phyloP scores from a whole-genome alignment of 2,797 vertebrate species.

The Lepus oiostolus region DNA sequence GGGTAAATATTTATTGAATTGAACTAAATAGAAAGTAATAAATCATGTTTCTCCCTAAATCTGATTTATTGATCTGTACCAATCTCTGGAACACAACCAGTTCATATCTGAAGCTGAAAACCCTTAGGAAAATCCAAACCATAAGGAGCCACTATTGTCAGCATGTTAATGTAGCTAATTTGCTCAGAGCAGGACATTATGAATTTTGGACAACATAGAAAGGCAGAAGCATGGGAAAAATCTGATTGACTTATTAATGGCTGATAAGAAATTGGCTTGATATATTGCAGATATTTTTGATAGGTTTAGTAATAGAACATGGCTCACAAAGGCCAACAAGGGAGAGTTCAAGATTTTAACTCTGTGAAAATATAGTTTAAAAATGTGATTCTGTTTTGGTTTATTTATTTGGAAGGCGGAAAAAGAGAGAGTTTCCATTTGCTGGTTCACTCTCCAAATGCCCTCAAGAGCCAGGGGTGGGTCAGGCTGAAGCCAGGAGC shows the following conservation, averaged over 20 bases:
- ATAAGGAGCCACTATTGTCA: neutral
- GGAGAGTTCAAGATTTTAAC: conserved; percentile 16
- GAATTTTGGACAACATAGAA: neutral
- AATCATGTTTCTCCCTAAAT: conserved; percentile 58
- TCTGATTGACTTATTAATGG: conserved; percentile 14
- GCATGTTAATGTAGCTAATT: conserved; percentile 1
- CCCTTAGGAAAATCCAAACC: conserved; percentile 33
- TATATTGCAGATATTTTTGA: conserved; percentile 28
- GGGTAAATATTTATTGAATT: conserved; percentile 37
- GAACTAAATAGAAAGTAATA: conserved; percentile 38
- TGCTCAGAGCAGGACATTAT: conserved; percentile 54
- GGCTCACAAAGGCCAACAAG: neutral
- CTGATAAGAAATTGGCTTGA: conserved; percentile 29
- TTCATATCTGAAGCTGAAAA: conserved; percentile 46
- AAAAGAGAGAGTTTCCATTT: too few relatives aligned
- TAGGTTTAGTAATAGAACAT: conserved; percentile 33
- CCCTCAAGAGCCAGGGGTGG: too few relatives aligned
- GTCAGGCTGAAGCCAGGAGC: too few relatives aligned
- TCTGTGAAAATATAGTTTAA: conserved; percentile 46
- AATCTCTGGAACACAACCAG: neutral
- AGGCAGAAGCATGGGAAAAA: conserved; percentile 35
- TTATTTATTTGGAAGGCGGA: too few relatives aligned
- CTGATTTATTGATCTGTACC: neutral
- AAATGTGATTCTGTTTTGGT: conserved; percentile 37
- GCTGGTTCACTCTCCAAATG: too few relatives aligned